phyloP scores from a whole-genome alignment of 1,140 invertebrate species.

The Babylonia areolata region DNA sequence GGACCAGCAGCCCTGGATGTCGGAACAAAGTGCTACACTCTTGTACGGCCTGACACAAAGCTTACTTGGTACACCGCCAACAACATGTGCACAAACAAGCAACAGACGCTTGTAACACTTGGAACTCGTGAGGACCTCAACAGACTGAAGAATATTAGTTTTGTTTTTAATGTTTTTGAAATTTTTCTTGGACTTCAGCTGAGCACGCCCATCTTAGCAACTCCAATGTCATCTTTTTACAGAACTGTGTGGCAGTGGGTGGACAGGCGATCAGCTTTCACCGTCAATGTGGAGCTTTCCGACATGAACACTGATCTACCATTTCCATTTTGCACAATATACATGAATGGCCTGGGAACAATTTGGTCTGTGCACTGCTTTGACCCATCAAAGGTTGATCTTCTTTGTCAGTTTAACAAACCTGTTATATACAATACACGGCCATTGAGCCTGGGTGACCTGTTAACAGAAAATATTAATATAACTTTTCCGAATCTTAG shows the following conservation, averaged over 20 bases:
- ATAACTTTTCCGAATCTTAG: background rate
- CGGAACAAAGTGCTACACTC: background rate
- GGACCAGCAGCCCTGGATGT: background rate
- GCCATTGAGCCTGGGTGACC: background rate
- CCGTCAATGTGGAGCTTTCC: background rate
- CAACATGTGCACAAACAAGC: background rate
- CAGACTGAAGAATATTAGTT: background rate
- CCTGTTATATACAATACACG: background rate
- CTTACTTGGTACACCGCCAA: background rate
- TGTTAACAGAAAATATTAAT: background rate
- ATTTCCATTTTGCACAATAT: background rate
- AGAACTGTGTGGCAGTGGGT: slow-evolving; percentile 13
- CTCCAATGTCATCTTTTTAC: background rate
- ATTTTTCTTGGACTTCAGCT: background rate
- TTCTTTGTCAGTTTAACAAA: slow-evolving; percentile 17
- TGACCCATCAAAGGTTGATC: background rate
- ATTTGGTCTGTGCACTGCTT: background rate
- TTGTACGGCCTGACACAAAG: too few relatives aligned
- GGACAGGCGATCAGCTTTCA: background rate
- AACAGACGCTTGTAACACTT: background rate
- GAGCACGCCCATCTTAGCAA: background rate
- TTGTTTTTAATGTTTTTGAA: background rate
- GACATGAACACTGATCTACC: background rate
- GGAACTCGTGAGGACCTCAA: background rate
- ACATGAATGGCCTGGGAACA: background rate